Evolutionary conservation across 2,113 vertebrate genomes (phyloP), one percentile per base, ranked within the genome.

Genomic region (Thermophis baileyi): DNA sequence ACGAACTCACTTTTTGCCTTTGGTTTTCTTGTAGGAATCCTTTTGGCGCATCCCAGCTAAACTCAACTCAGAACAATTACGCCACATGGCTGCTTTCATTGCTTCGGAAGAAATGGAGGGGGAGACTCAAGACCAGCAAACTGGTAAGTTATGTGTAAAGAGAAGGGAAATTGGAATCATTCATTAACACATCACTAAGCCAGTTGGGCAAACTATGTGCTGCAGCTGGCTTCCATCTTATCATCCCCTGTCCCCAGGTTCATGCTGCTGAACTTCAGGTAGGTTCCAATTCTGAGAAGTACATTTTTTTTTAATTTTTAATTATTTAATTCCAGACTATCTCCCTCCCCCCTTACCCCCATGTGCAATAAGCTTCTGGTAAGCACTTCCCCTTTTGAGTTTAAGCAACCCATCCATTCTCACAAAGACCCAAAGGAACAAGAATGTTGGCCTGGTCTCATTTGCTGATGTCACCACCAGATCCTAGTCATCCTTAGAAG

Each of bases 31-130:
- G 55, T 1, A 99, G 99, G 99, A 99, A 96, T 97, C 97, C 14
- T 99, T 99, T 97, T 99, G 99, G 99, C 98, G 99, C 93, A 99
- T 99, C 94, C 98, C 99, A 3, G 98, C 97, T 18, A 97, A 98
- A 60, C 95, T 99, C 91, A 98, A 92, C 49, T 95, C 96, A 0
- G 95, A 95, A 90, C 98, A 98, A 95, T 98, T 99, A 22, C 96
- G 97, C 3, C 96, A 92, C 0, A 50, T 96, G 0, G 98, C 99
- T 1, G 94, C 97, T 69, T 98, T 98, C 94, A 95, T 99, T 1
- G 86, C 94, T 94, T 94, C 89, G 0, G 47, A 51, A n/a, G 93
- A 93, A 3, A 27, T 54, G 22, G 74, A 92, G 1, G 95, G 95
- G 11, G 85, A 91, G 0, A 87, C 85, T 11, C 30, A 27, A 60